Percentiles rank a stretch among this genome's conserved stretches.
Conservation (phyloP, 2,797 vertebrate genomes). For the Acestrorhynchus altus region DNA sequence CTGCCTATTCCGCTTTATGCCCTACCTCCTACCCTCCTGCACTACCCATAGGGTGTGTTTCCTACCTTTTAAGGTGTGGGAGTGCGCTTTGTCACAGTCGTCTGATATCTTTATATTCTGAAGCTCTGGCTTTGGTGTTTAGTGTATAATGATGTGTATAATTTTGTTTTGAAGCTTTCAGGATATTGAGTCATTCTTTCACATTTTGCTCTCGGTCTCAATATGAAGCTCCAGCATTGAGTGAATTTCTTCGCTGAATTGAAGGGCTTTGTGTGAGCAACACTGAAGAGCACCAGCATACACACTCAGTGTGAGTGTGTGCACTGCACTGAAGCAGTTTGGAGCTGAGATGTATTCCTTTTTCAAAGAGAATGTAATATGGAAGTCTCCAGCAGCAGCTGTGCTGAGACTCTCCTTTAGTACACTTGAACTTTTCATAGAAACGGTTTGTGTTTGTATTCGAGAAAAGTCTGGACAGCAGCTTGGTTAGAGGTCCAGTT, state of each 20-base stretch:
- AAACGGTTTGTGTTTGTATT: neutral
- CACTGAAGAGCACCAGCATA: neutral
- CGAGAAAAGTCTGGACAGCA: neutral
- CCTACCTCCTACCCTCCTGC: too few species aligned
- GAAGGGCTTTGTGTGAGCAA: neutral
- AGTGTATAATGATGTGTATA: neutral
- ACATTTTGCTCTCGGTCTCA: neutral
- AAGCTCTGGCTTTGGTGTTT: neutral
- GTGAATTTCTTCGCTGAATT: neutral
- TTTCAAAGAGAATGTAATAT: neutral
- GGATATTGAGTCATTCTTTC: constrained; percentile 4
- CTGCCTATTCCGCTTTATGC: too few species aligned
- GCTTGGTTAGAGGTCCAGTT: neutral
- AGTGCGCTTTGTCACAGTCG: too few species aligned
- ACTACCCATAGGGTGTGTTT: too few species aligned
- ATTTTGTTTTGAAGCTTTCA: neutral
- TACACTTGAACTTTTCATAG: neutral
- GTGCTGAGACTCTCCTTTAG: neutral
- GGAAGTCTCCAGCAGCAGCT: neutral
- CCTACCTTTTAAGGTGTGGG: too few species aligned
- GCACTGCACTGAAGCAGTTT: too few species aligned
- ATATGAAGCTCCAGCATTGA: neutral
- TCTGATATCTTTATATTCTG: neutral
- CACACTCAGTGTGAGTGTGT: neutral
- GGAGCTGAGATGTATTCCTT: neutral